These are phyloP conservation scores for Malthinus flaveolus DNA, from an alignment of 2,888 invertebrate genomes.

Conservation along the genomic window DNA sequence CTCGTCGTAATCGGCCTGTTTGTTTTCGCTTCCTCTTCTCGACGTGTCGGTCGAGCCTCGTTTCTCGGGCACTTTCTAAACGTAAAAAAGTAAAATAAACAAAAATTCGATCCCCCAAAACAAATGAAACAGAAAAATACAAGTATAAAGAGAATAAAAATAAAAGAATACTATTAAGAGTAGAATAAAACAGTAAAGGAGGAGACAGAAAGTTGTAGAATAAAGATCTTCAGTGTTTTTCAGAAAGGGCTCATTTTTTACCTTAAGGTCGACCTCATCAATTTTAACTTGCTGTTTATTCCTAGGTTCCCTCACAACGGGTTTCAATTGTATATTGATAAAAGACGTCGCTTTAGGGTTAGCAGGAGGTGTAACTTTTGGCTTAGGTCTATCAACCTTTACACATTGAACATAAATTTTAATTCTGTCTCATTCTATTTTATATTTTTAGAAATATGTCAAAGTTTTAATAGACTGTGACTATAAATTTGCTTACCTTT, in stretches of 20 bases:
- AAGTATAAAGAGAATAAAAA: not conserved
- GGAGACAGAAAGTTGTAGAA: not conserved
- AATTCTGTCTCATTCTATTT: constrained; percentile 12
- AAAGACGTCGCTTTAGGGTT: constrained; percentile 60
- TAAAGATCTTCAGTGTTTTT: constrained; percentile 1
- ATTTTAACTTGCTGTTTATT: constrained; percentile 48
- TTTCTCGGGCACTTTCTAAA: constrained; percentile 42
- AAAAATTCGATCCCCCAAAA: constrained; percentile 2
- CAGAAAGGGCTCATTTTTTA: constrained; percentile 35
- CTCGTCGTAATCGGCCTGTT: constrained; percentile 40
- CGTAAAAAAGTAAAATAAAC: constrained; percentile 2
- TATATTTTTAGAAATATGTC: not conserved
- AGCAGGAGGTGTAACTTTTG: constrained; percentile 54
- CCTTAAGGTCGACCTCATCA: constrained; percentile 50
- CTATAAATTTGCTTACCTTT: constrained; percentile 35
- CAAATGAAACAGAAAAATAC: too few species aligned
- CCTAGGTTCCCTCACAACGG: constrained; percentile 55
- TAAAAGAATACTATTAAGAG: not conserved
- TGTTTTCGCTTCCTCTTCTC: not conserved
- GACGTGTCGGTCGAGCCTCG: constrained; percentile 9
- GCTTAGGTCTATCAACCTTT: constrained; percentile 50
- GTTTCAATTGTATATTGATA: constrained; percentile 64
- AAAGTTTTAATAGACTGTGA: not conserved
- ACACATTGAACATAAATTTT: constrained; percentile 20
- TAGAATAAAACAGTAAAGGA: not conserved